Evolutionary conservation across 2,113 vertebrate species (phyloP).

Genomic region (Willisornis vidua): DNA sequence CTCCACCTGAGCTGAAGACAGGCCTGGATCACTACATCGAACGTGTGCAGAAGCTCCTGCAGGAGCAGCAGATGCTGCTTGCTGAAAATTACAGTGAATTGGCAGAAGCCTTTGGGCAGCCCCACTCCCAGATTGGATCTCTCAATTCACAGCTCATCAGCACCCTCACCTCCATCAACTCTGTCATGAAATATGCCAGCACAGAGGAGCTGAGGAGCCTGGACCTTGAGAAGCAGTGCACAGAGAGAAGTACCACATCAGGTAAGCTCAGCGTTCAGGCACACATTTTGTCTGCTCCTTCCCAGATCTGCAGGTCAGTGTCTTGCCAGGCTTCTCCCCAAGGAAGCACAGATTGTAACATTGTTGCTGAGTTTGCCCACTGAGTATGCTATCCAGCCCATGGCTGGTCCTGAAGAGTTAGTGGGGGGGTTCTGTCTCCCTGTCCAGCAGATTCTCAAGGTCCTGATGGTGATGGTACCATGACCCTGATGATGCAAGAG

Average conservation of each 20-base stretch:
- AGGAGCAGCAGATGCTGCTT: slow-evolving; percentile 92
- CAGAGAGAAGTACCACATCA: slow-evolving; percentile 4
- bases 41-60: slow-evolving; percentile 89
- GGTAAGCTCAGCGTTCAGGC: background rate
- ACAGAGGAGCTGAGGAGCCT: slow-evolving; percentile 77
- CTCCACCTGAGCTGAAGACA: slow-evolving; percentile 52
- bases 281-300: accelerated
- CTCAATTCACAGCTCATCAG: slow-evolving; percentile 94
- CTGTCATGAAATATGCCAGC: slow-evolving; percentile 88
- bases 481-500: background rate
- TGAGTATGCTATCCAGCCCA: background rate
- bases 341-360: accelerated
- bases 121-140: slow-evolving; percentile 90
- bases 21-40: slow-evolving; percentile 95
- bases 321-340: background rate
- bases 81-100: slow-evolving; percentile 95
- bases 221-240: slow-evolving; percentile 72
- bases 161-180: slow-evolving; percentile 92
- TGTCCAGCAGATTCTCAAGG: background rate
- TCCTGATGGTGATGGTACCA: background rate
- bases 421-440: background rate
- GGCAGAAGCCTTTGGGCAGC: slow-evolving; percentile 93
- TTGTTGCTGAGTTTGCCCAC: accelerated
- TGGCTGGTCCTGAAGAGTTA: background rate
- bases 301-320: background rate